phyloP scores from a whole-genome alignment of 2,113 vertebrate genomes.

The Cricetomys ansorgei region DNA sequence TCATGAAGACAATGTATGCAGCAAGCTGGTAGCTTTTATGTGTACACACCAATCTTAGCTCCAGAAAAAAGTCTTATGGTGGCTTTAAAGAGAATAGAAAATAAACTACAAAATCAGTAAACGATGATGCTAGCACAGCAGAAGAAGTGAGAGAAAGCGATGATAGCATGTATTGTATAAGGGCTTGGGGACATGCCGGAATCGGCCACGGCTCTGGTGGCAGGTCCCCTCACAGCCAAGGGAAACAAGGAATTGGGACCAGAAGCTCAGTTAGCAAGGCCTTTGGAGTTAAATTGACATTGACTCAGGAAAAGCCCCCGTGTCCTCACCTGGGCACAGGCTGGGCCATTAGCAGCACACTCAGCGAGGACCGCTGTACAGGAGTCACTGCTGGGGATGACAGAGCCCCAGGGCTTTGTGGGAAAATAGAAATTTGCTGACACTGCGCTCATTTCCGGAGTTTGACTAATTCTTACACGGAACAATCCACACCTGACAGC shows the following conservation, averaged over 20 bases:
- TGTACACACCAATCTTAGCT: not conserved
- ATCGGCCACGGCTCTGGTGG: not conserved
- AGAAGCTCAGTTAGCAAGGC: not conserved
- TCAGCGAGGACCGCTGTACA: not conserved
- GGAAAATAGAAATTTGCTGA: not conserved
- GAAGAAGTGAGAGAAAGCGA: not conserved
- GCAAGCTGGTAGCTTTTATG: not conserved
- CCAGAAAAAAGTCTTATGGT: no score
- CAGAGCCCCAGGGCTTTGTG: not conserved
- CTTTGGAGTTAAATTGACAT: not conserved
- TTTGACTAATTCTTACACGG: not conserved
- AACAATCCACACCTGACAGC: not conserved
- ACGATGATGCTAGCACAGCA: not conserved
- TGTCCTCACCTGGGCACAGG: no score
- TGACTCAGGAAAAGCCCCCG: not conserved
- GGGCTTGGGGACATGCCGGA: not conserved
- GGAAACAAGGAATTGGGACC: not conserved
- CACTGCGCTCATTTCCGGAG: not conserved
- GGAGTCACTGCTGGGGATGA: not conserved
- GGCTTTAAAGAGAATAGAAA: not conserved
- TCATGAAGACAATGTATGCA: accelerated
- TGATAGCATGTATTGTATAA: accelerated
- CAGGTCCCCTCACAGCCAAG: not conserved
- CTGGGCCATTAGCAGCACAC: accelerated
- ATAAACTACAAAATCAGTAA: not conserved